phyloP scores from a whole-genome alignment of 2,888 invertebrate species.

The Pristionchus japonicus region DNA sequence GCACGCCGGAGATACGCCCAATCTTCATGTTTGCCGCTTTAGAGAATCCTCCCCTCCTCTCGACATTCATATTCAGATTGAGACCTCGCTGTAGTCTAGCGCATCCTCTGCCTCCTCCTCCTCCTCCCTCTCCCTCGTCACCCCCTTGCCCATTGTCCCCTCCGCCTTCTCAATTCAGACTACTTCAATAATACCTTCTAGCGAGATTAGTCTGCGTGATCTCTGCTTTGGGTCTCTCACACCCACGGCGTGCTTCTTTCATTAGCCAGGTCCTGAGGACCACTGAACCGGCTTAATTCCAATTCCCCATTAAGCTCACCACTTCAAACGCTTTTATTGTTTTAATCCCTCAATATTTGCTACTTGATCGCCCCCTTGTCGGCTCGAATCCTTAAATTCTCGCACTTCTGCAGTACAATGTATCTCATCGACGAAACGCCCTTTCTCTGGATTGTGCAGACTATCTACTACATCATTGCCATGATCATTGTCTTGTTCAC shows the following conservation, averaged over 20 bases:
- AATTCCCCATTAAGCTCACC: not conserved
- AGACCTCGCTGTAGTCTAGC: not conserved
- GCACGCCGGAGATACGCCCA: not conserved
- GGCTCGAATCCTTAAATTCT: not conserved
- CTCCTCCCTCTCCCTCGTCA: not conserved
- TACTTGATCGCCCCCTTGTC: no score
- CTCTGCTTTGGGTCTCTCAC: not conserved
- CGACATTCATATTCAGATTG: not conserved
- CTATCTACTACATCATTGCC: not conserved
- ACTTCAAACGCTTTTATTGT: not conserved
- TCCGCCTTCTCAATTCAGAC: not conserved
- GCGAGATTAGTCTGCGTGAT: not conserved
- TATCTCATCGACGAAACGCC: conserved; percentile 5
- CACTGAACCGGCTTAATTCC: not conserved
- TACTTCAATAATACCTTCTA: not conserved
- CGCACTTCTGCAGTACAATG: not conserved
- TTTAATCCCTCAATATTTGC: no score
- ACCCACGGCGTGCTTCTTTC: not conserved
- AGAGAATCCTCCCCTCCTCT: not conserved
- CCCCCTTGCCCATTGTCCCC: not conserved
- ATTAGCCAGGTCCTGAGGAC: not conserved
- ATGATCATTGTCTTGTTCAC: not conserved
- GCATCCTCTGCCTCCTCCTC: not conserved
- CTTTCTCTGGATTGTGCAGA: not conserved
- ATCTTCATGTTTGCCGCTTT: not conserved